Evolutionary conservation across 2,888 invertebrate species (phyloP).

Genomic region (Leucozona laternaria): DNA sequence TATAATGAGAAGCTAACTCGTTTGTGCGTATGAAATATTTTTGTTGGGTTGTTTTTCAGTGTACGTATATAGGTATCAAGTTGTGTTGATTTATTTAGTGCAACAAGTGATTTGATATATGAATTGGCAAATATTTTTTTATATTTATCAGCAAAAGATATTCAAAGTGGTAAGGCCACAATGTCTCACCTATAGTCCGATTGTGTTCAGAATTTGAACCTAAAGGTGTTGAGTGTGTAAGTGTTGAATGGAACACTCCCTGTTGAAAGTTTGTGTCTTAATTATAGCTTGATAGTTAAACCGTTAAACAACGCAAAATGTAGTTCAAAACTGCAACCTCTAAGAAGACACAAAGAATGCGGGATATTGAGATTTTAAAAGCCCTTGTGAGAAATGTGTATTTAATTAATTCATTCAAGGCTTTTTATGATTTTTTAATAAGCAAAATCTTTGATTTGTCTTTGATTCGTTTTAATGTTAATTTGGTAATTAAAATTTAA

Average conservation of each 20-base stretch:
- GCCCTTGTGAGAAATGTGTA: neutral
- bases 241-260: too few species aligned
- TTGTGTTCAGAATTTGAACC: too few species aligned
- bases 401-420: neutral
- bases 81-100: conserved; percentile 12
- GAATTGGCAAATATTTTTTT: neutral
- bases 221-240: too few species aligned
- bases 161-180: too few species aligned
- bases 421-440: conserved; percentile 4
- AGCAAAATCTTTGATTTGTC: conserved; percentile 6
- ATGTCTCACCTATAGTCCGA: too few species aligned
- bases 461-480: conserved; percentile 9
- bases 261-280: too few species aligned
- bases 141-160: too few species aligned
- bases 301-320: too few species aligned
- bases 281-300: too few species aligned
- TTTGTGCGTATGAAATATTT: conserved; percentile 22
- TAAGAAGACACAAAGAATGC: neutral
- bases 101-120: conserved; percentile 17
- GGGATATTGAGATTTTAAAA: neutral
- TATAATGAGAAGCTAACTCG: neutral
- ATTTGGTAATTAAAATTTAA: conserved; percentile 4
- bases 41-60: neutral
- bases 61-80: neutral
- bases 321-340: neutral